Evolutionary conservation across 1,140 invertebrate species (phyloP).

Genomic region (Zaprionus lachaisei): DNA sequence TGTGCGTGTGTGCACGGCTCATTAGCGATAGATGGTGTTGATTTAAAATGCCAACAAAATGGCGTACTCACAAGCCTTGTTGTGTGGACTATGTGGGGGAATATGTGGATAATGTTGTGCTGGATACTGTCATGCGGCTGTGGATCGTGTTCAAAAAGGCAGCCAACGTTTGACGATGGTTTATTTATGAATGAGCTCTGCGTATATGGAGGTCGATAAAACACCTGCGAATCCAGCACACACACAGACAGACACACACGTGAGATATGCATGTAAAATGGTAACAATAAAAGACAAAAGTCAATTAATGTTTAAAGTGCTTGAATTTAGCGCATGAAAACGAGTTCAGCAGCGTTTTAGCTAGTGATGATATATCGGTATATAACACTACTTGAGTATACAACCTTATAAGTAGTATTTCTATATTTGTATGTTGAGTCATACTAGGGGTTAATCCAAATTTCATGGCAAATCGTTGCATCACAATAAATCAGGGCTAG

Average conservation of each 20-base stretch:
- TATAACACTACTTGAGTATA: neutral
- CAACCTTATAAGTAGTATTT: neutral
- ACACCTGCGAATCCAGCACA: conserved; percentile 31
- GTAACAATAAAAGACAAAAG: conserved; percentile 19
- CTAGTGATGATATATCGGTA: conserved; percentile 31
- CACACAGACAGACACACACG: conserved; percentile 21
- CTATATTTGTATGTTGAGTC: neutral
- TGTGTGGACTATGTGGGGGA: conserved; percentile 28
- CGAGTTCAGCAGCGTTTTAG: conserved; percentile 35
- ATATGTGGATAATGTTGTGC: conserved; percentile 6
- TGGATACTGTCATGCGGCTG: conserved; percentile 20
- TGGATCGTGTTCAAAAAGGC: conserved; percentile 17
- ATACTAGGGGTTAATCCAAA: neutral
- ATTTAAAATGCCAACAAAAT: conserved; percentile 62
- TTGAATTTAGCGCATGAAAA: conserved; percentile 48
- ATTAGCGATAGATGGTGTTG: conserved; percentile 70
- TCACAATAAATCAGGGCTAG: neutral
- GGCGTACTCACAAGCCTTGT: conserved; percentile 52
- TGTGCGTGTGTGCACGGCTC: conserved; percentile 48
- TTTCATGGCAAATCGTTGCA: neutral
- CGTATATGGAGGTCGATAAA: conserved; percentile 46
- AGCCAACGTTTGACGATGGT: conserved; percentile 35
- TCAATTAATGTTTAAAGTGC: conserved; percentile 58
- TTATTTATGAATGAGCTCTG: conserved; percentile 69
- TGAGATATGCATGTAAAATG: neutral